Evolutionary conservation across 2,113 vertebrate species (phyloP), one percentile per base, ranked within the genome.

Genomic region (Podocnemis expansa): DNA sequence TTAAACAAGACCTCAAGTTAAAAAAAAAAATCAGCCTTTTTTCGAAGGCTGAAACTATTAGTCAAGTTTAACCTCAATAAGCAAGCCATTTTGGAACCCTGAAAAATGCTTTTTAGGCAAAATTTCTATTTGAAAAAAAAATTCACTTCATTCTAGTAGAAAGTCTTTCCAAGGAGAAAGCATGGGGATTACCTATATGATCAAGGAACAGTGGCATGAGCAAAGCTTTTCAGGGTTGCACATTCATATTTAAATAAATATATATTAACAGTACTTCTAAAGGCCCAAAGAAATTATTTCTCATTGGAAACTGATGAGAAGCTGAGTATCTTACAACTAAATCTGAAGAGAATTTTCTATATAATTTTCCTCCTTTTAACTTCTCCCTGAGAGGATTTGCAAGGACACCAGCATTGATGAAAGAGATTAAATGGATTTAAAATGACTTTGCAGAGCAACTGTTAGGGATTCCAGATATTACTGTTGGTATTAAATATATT

Each of bases 371-470:
- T 49, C 12, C 25, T 88, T n/a, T 51, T 25, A 16, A n/a, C n/a
- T 83, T 92, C 45, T 84, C 90, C 43, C 22, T 96, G 63, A 80
- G 51, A 92, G 78, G 55, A 95, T 89, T 89, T 19, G 67, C 82
- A 75, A 94, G 51, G 67, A 89, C 2, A 9, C 6, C 51, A 90
- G 75, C 85, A 87, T 13, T 83, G 87, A 97, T 94, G 87, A 93
- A 93, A 92, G 52, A 94, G 92, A 94, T 97, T 96, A 96, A 93
- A 95, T 16, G n/a, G 83, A 21, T 96, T 97, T 95, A 95, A 73
- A 55, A 3, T 55, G 78, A 93, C 89, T 96, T 94, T 90, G 51
- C 73, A 93, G 78, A 95, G 75, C 88, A 94, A 94, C 88, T 93
- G 78, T 86, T 70, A 86, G 34, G 41, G 87, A 96, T 94, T 96